Evolutionary conservation across 23 tunicate species (phyloP), one percentile per base, ranked within the genome.

Genomic region (Ciona savignyi): DNA sequence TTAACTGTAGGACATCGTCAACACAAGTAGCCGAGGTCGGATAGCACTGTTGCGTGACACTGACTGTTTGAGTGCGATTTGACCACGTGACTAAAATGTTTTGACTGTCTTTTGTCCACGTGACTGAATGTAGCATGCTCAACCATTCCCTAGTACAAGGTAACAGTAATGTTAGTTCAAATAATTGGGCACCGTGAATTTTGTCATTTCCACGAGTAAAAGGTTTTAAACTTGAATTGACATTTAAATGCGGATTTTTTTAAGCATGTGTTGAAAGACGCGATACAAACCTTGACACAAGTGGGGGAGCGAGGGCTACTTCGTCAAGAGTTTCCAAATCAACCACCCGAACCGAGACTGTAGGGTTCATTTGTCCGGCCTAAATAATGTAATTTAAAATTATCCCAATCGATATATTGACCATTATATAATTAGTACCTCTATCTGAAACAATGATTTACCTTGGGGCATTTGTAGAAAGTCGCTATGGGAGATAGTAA

Each of bases 41-140:
- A 30, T 32, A 65, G 69, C 90, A 84, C 61, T 70, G 72, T 73
- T 91, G 86, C 64, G 74, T 84, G 76, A 84, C 75, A 30, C 84
- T 68, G 29, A 76, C 34, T 24, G 83, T 71, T 33, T 81, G 83
- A 1, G 77, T 76, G 23, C 83, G 82, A 76, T 91, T 84, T 25
- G 97, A 84, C 97, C 97, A 91, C 68, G 86, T 91, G 85, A 91
- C 74, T 61, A 91, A 34, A 0, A 91, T 23, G 0, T 65, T 35
- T 0, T 70, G 63, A 63, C 77, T 78, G 71, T 80, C 74, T 2
- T 23, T 34, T 3, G 84, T 35, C 97, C 97, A 91, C 23, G 86
- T 73, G 3, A 91, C 74, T 0, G 97, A 60, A 22, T 84, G 86
- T 25, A 91, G 56, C 51, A 77, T 63, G 2, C 63, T 65, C 42